Evolutionary conservation across 1,140 invertebrate genomes (phyloP), one percentile per base, ranked within the genome.

Genomic region (Globodera ellingtonae): DNA sequence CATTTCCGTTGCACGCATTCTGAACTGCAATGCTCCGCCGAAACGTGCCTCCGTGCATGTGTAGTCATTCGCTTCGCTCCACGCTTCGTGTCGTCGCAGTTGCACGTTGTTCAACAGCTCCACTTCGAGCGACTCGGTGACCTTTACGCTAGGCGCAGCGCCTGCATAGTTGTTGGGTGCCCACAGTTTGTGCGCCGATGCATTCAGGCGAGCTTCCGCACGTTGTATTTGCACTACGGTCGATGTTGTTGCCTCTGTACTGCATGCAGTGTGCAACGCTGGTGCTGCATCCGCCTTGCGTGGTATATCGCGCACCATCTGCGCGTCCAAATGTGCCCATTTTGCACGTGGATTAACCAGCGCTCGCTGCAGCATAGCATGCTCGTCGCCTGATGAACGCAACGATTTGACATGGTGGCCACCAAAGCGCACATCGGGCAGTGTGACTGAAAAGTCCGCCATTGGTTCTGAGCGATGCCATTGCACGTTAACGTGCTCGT

Each of bases 61-160:
- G 21, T 62, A 21, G 65, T 84, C 84, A n/a, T 72, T 59, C 21
- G 62, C 65, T 10, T 65, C 65, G n/a, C 52, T 52, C 56, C 80
- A 86, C 24, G 56, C 47, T 56, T 84, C 84, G 9, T 85, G 84
- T 15, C 77, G 24, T 18, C 66, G 48, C 15, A 84, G 72, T 21
- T 83, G 81, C 15, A 84, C 84, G 70, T 84, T 84, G 48, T 83
- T 84, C 0, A 84, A 62, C 21, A 85, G 84, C 52, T 84, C 84
- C 56, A 86, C 81, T 76, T 84, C 81, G 48, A 59, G 62, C 21
- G 70, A 72, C 70, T 84, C 84, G 10, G 84, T 84, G 2, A 84
- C 82, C 24, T 81, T 74, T 52, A 84, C 78, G 67, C 44, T 65
- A 21, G 83, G 83, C 8, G 80, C 52, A 47, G 78, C 65, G 35